Evolutionary conservation across 2,888 invertebrate genomes (phyloP).

Genomic region (Hydraecia micacea): DNA sequence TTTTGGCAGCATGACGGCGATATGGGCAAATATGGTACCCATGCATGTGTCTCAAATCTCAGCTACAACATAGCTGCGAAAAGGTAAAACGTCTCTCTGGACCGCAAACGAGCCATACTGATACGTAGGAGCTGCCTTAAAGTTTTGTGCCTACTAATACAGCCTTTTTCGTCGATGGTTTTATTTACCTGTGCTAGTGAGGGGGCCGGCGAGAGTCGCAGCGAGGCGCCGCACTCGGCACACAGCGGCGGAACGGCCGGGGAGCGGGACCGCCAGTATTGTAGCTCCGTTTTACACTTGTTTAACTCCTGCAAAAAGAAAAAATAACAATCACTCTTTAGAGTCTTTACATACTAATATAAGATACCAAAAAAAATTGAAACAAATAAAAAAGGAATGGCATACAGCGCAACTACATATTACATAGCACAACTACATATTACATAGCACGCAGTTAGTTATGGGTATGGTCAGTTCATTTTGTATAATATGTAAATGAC

Average conservation of each 20-base stretch:
- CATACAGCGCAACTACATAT: neutral
- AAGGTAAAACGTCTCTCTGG: neutral
- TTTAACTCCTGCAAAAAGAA: conserved; percentile 93
- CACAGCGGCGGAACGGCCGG: conserved; percentile 94
- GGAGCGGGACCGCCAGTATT: conserved; percentile 97
- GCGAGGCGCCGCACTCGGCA: conserved; percentile 92
- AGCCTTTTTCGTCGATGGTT: neutral
- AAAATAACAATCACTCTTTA: neutral
- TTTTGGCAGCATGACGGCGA: no score
- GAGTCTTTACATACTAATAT: neutral
- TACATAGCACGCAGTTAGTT: neutral
- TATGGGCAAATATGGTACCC: neutral
- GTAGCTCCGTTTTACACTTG: conserved; percentile 97
- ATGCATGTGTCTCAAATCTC: neutral
- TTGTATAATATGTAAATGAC: neutral
- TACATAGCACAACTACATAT: neutral
- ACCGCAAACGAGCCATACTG: neutral
- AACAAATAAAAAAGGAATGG: neutral
- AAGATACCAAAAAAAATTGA: neutral
- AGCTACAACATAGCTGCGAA: neutral
- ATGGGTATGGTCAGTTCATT: neutral
- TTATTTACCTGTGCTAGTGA: conserved; percentile 77
- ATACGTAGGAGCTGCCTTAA: neutral
- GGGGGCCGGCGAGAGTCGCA: conserved; percentile 79
- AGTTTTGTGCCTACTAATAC: neutral